A percentile compares a stretch with the other conserved stretches of the same genome.
phyloP scores from a whole-genome alignment of 2,797 vertebrate species.

The Sebastes taczanowskii region DNA sequence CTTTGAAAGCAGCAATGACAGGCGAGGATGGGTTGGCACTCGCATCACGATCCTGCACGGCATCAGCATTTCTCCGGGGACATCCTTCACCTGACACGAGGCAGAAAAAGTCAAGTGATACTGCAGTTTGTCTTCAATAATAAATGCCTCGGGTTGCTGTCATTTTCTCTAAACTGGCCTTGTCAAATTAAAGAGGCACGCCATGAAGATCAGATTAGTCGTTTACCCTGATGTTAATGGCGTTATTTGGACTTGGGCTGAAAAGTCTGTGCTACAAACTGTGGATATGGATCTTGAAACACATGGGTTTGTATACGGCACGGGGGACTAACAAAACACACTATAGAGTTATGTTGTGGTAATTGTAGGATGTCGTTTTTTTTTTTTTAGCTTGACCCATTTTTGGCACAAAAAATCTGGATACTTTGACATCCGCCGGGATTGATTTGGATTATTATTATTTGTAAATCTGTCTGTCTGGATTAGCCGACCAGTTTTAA shows the following conservation, averaged over 20 bases:
- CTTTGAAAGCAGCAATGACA: constrained; percentile 87
- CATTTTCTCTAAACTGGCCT: neutral
- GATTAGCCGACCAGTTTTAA: neutral
- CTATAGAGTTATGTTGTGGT: neutral
- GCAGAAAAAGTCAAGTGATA: neutral
- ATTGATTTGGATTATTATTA: neutral
- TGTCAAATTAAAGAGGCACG: neutral
- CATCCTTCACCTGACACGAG: constrained; percentile 78
- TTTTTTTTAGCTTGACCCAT: neutral
- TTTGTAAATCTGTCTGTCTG: neutral
- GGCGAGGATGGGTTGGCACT: constrained; percentile 80
- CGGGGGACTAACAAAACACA: neutral
- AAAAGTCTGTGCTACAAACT: neutral
- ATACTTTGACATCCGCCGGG: neutral
- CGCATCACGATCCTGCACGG: constrained; percentile 74
- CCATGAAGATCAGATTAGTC: neutral
- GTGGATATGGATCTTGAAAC: neutral
- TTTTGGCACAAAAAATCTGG: neutral
- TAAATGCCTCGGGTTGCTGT: neutral
- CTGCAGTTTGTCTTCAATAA: neutral
- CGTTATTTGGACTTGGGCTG: neutral
- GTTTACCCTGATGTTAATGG: neutral
- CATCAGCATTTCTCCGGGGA: constrained; percentile 85
- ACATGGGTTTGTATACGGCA: neutral
- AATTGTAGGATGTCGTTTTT: neutral